A percentile compares a stretch with the other conserved stretches of the same genome.
phyloP scores from a whole-genome alignment of 2,888 invertebrate genomes.

The Gymnoscelis rufifasciata region DNA sequence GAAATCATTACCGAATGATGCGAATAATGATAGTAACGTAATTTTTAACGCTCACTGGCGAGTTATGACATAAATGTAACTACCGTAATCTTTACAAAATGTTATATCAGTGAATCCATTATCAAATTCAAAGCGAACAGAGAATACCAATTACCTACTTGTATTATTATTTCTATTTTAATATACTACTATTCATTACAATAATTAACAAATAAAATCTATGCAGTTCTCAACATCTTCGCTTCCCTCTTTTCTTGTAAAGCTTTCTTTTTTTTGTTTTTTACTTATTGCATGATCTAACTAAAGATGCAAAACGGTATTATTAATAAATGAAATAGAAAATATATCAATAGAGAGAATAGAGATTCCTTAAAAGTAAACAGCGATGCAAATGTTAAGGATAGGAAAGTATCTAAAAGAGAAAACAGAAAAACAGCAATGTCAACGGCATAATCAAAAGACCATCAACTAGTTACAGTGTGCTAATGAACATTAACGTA shows the following conservation, averaged over 20 bases:
- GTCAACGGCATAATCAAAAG: too few relatives aligned
- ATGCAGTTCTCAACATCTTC: slow-evolving; percentile 91
- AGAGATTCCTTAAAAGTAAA: too few relatives aligned
- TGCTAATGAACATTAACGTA: slow-evolving; percentile 39
- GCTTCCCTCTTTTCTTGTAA: slow-evolving; percentile 92
- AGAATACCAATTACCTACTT: too few relatives aligned
- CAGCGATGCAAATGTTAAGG: too few relatives aligned
- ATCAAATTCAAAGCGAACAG: slow-evolving; percentile 9
- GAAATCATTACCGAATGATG: slow-evolving; percentile 22
- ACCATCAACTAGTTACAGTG: neutral
- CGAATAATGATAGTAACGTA: slow-evolving; percentile 24
- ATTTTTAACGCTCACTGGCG: slow-evolving; percentile 19
- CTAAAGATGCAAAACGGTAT: too few relatives aligned
- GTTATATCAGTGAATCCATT: slow-evolving; percentile 8
- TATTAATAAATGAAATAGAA: too few relatives aligned
- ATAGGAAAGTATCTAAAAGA: too few relatives aligned
- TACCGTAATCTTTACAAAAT: slow-evolving; percentile 16
- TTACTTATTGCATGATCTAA: too few relatives aligned
- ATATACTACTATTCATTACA: slow-evolving; percentile 28
- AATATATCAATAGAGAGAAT: too few relatives aligned
- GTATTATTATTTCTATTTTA: slow-evolving; percentile 21
- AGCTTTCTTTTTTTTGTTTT: slow-evolving; percentile 86
- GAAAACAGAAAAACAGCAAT: too few relatives aligned
- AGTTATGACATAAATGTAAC: slow-evolving; percentile 23
- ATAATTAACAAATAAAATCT: slow-evolving; percentile 24